phyloP scores from a whole-genome alignment of 2,888 invertebrate species.

The Thyatira batis region DNA sequence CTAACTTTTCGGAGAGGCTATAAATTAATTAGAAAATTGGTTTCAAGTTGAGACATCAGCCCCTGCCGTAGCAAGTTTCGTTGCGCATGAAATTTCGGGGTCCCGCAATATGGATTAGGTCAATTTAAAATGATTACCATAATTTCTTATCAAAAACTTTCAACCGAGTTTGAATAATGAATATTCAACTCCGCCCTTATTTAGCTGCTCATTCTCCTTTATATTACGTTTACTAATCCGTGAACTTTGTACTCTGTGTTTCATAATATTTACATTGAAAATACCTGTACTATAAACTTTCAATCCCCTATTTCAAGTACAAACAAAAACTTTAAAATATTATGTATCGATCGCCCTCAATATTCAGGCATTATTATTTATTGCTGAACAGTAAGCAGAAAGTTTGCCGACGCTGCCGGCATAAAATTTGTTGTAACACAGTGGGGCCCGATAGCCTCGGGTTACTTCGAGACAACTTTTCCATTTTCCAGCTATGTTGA shows the following conservation, averaged over 20 bases:
- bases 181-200: conserved; percentile 57
- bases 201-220: conserved; percentile 47
- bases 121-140: conserved; percentile 74
- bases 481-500: conserved; percentile 51
- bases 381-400: conserved; percentile 54
- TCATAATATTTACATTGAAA: conserved; percentile 15
- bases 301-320: conserved; percentile 21
- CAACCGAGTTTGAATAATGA: conserved; percentile 59
- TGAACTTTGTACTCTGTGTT: conserved; percentile 17
- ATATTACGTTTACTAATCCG: conserved; percentile 44
- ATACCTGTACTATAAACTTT: conserved; percentile 20
- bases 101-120: conserved; percentile 68
- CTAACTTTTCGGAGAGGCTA: conserved; percentile 49
- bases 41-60: conserved; percentile 53
- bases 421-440: conserved; percentile 64
- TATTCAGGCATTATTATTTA: conserved; percentile 62
- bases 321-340: conserved; percentile 53
- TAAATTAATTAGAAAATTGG: conserved; percentile 65
- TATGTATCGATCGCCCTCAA: conserved; percentile 50
- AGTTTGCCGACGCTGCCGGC: conserved; percentile 50
- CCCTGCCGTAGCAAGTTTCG: conserved; percentile 54
- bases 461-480: conserved; percentile 57
- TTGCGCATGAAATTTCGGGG: conserved; percentile 45
- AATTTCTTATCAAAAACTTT: conserved; percentile 71
- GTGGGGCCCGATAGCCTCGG: conserved; percentile 47